Conservation (phyloP, 2,797 vertebrate genomes). For the Knipowitschia caucasica region DNA sequence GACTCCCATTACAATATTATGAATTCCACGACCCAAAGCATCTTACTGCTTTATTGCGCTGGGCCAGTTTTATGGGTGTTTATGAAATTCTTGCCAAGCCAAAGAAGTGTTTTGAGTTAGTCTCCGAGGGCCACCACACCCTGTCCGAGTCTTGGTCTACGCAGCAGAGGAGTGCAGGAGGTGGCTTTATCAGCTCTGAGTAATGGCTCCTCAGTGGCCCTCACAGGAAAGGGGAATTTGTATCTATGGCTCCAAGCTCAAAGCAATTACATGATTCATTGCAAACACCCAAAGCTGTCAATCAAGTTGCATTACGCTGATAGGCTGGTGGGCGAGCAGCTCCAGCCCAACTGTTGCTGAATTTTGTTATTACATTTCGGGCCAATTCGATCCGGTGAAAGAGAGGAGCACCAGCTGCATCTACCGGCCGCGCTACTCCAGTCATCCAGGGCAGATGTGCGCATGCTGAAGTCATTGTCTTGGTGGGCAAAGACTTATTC, state of each 20-base stretch:
- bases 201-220: slow-evolving; percentile 35
- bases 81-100: slow-evolving; percentile 27
- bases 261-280: slow-evolving; percentile 45
- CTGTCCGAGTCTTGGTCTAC: slow-evolving; percentile 22
- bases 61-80: slow-evolving; percentile 18
- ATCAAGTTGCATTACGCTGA: slow-evolving; percentile 41
- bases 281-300: slow-evolving; percentile 50
- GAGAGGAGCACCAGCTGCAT: slow-evolving; percentile 57
- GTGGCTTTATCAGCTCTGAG: slow-evolving; percentile 35
- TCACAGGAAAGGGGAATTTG: slow-evolving; percentile 26
- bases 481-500: slow-evolving; percentile 25
- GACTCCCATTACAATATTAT: slow-evolving; percentile 6
- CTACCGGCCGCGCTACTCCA: slow-evolving; percentile 34
- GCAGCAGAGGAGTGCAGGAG: slow-evolving; percentile 38
- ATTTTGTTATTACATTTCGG: slow-evolving; percentile 51
- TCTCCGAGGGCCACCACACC: slow-evolving; percentile 43
- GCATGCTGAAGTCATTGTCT: slow-evolving; percentile 45
- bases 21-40: slow-evolving; percentile 15
- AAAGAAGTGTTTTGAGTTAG: slow-evolving; percentile 35
- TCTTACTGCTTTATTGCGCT: slow-evolving; percentile 23
- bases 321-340: slow-evolving; percentile 36
- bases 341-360: slow-evolving; percentile 21
- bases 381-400: slow-evolving; percentile 32
- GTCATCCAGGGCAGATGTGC: slow-evolving; percentile 35
- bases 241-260: slow-evolving; percentile 7